These are phyloP conservation scores for Chroicocephalus ridibundus DNA, from an alignment of 2,113 vertebrate species.

Conservation along the genomic window DNA sequence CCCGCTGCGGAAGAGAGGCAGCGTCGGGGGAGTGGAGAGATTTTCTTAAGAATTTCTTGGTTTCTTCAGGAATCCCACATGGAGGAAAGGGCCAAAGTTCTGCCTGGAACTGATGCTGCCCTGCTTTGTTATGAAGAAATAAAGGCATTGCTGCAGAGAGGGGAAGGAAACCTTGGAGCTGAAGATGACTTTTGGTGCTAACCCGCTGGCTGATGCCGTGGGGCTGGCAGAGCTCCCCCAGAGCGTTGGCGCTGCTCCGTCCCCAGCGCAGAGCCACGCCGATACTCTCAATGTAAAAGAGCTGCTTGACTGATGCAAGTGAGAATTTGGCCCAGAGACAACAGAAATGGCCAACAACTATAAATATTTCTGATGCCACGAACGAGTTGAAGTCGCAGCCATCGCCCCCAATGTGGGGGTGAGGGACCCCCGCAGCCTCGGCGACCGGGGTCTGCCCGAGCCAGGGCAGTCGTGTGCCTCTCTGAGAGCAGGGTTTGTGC, in stretches of 20 bases:
- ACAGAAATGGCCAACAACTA: fast-evolving
- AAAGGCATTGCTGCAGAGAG: background rate
- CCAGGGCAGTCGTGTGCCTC: fast-evolving
- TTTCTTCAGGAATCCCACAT: background rate
- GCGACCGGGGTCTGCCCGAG: fast-evolving
- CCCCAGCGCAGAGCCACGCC: fast-evolving
- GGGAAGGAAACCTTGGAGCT: background rate
- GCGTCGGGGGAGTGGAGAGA: background rate
- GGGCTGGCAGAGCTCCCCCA: background rate
- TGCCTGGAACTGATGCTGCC: background rate
- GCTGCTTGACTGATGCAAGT: background rate
- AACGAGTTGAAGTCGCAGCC: fast-evolving
- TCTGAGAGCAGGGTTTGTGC: background rate
- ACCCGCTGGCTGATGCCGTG: fast-evolving
- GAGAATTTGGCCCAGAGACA: background rate
- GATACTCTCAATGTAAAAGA: fast-evolving
- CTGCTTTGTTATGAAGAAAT: background rate
- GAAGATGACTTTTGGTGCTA: background rate
- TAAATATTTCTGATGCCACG: fast-evolving
- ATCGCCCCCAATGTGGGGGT: fast-evolving
- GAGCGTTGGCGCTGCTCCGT: background rate
- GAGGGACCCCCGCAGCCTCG: background rate
- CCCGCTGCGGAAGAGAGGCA: fast-evolving
- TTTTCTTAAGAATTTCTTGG: fast-evolving
- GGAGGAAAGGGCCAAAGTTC: background rate